Base-by-base conservation (phyloP, 2,888 invertebrate species). In the Cataglyphis albicans region DNA sequence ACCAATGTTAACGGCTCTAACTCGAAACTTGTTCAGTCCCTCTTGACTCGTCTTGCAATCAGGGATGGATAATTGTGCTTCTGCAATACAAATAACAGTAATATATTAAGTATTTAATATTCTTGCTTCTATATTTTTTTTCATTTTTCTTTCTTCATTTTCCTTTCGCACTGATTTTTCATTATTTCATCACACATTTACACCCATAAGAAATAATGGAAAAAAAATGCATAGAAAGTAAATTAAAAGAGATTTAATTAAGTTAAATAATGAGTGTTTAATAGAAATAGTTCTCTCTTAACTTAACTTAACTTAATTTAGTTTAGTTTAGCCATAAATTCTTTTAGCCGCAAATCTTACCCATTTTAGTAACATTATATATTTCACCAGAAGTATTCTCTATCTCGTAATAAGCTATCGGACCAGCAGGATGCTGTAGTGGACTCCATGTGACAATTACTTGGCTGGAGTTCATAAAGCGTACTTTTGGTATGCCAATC, bases 381-480 rank as follows among this genome's bases (percentile, higher is more conserved):
- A 94, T 92, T 91, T 96, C 95, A 86, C 96, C 96, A 84, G 95
- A 95, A 15, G 25, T 65, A 21, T 6, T 4, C 85, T 95, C 93
- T 25, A 95, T 52, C n/a, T 52, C 52, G n/a, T 52, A 52, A 52
- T 52, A 52, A 7, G n/a, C n/a, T n/a, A 52, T 91, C 12, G 94
- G 93, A 3, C 96, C 96, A 32, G 95, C 95, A 0, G 95, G 89
- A 32, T 93, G 90, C 0, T 86, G 63, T 0, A 96, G 96, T 81
- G 91, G 92, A 7, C 91, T 88, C 96, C 96, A 96, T 0, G 86
- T 88, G 4, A 96, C 93, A 1, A 90, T 85, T 32, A 95, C 95
- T 83, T 94, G 93, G n/a, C 95, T 95, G 18, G 95, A 94, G 86
- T 96, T 96, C 74, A 95, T 92, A 68, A 94, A 95, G 5, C 92